Evolutionary conservation across 1,140 invertebrate species (phyloP).

Genomic region (Drosophila erecta): DNA sequence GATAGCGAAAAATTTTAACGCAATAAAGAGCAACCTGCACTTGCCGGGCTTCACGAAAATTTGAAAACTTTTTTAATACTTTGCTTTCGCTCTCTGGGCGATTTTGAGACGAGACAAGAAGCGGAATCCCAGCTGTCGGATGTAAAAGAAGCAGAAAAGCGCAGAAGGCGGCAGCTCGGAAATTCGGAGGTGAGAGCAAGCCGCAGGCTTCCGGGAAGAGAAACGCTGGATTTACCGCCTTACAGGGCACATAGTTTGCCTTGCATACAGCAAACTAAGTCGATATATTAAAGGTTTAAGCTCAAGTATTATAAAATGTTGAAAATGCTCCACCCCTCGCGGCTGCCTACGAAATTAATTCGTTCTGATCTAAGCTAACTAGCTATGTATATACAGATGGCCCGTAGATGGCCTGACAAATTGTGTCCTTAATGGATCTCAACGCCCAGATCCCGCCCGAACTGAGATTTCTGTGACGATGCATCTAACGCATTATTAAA

Average conservation of each 20-base stretch:
- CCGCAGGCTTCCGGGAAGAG: conserved; percentile 37
- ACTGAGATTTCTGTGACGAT: conserved; percentile 20
- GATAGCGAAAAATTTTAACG: conserved; percentile 75
- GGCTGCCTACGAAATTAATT: conserved; percentile 56
- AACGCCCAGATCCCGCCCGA: conserved; percentile 7
- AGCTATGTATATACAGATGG: too few species aligned
- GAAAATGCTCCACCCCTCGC: conserved; percentile 9
- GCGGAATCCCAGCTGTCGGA: conserved; percentile 29
- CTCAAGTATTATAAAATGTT: neutral
- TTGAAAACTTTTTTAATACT: conserved; percentile 81
- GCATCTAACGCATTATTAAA: neutral
- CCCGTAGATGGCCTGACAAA: conserved; percentile 71
- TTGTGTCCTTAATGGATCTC: conserved; percentile 64
- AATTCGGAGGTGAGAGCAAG: conserved; percentile 53
- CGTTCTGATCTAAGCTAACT: conserved; percentile 28
- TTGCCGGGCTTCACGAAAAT: conserved; percentile 68
- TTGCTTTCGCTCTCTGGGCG: conserved; percentile 26
- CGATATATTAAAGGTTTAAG: conserved; percentile 46
- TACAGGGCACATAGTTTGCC: conserved; percentile 14
- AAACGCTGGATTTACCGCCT: conserved; percentile 47
- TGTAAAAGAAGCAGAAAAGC: conserved; percentile 14
- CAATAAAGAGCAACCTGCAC: conserved; percentile 77
- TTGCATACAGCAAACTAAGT: conserved; percentile 24
- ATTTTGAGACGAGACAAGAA: neutral
- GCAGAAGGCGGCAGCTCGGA: conserved; percentile 4